Evolutionary conservation across 2,888 invertebrate genomes (phyloP).

Genomic region (Drosophila mimetica): DNA sequence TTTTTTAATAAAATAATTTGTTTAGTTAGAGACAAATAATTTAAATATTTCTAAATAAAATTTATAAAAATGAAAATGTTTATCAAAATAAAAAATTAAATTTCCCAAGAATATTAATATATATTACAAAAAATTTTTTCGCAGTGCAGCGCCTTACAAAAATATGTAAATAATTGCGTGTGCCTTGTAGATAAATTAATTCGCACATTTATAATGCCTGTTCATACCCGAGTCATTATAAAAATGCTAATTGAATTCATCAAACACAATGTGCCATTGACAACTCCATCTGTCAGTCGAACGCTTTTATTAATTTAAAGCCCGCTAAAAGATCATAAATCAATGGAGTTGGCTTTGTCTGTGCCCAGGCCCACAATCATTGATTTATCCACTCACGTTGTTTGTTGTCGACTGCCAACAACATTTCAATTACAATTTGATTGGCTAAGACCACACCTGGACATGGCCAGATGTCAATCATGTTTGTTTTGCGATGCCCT

Average conservation of each 20-base stretch:
- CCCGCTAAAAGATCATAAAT: constrained; percentile 58
- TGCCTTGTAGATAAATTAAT: constrained; percentile 2
- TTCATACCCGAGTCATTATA: constrained; percentile 10
- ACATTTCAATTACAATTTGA: constrained; percentile 67
- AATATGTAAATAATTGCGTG: neutral
- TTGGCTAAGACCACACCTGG: constrained; percentile 65
- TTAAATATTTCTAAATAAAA: too few relatives aligned
- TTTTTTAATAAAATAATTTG: too few relatives aligned
- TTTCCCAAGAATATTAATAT: too few relatives aligned
- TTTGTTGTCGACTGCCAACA: constrained; percentile 61
- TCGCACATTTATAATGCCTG: constrained; percentile 2
- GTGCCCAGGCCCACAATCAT: constrained; percentile 26
- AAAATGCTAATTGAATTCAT: constrained; percentile 41
- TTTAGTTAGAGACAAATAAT: too few relatives aligned
- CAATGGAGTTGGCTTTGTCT: constrained; percentile 58
- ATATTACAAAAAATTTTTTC: neutral
- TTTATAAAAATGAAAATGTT: too few relatives aligned
- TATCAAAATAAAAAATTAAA: too few relatives aligned
- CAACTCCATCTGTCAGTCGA: constrained; percentile 52
- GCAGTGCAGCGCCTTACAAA: neutral
- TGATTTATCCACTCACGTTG: constrained; percentile 37
- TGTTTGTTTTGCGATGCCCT: constrained; percentile 4
- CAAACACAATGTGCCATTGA: constrained; percentile 27
- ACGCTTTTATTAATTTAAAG: constrained; percentile 56
- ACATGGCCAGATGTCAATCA: constrained; percentile 24